Base-by-base conservation (phyloP, 1,140 invertebrate genomes). In the Ctenoplectra terminalis region DNA sequence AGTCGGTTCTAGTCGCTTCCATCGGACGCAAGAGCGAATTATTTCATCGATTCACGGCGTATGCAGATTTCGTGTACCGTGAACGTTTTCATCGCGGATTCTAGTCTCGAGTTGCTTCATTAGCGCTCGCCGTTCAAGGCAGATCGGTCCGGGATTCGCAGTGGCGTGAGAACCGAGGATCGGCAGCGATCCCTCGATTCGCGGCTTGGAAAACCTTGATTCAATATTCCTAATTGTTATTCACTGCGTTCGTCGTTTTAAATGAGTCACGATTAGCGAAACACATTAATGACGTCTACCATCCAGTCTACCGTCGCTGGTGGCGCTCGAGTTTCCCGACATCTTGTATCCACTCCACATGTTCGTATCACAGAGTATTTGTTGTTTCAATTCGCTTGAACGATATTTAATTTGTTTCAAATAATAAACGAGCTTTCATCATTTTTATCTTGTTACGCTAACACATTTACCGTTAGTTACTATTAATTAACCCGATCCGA, bases 141-240 rank as follows among this genome's bases (percentile, higher is more conserved):
- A 60, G 63, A 83, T 90, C 71, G 82, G 84, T 87, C 26, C 54
- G 34, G 79, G 84, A 88, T 89, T 87, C 85, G 79, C 72, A n/a
- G 7, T 48, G 20, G 23, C 80, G 85, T 86, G 85, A 86, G 85
- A 86, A 86, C 80, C 60, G 46, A 40, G 15, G 23, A 67, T 66
- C 58, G 64, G 15, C 56, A 70, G 43, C 84, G 73, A 86, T 86
- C 84, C 46, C 84, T 86, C 54, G 75, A 80, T 75, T 58, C 54
- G 46, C 79, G 34, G 13, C 20, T 48, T 61, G 40, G 61, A 75
- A 81, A 74, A 70, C 70, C 75, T 85, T 71, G 70, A 86, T 86
- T 66, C 46, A 69, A 86, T 86, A 86, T 86, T 77, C 70, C 48
- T 86, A 82, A 85, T 85, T 75, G 70, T 85, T 56, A 73, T 82